Evolutionary conservation across 2,113 vertebrate genomes (phyloP).

Genomic region (Trematomus loennbergii): DNA sequence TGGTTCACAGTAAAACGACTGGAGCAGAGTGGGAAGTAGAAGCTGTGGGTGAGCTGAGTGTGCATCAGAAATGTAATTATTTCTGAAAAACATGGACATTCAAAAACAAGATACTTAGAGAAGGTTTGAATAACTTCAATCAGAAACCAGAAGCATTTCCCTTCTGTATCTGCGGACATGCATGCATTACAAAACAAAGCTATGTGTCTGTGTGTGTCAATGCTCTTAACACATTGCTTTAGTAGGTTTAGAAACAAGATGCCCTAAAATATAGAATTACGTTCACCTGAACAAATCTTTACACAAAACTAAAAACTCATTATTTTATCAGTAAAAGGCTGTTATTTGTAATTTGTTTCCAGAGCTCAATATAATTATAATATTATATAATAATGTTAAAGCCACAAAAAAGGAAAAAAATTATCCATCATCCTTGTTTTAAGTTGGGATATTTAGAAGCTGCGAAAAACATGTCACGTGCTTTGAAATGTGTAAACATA

Average conservation of each 20-base stretch:
- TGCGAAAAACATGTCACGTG: background rate
- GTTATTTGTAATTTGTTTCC: background rate
- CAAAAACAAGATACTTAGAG: conserved; percentile 41
- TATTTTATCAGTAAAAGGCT: background rate
- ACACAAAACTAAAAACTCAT: background rate
- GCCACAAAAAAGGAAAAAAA: background rate
- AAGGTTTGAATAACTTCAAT: background rate
- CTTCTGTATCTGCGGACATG: background rate
- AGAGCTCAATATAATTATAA: too few species aligned
- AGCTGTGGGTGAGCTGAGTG: conserved; percentile 65
- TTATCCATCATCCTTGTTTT: background rate
- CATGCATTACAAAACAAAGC: background rate
- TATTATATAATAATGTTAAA: too few species aligned
- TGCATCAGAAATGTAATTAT: conserved; percentile 50
- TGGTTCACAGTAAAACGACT: conserved; percentile 57
- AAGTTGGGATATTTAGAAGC: background rate
- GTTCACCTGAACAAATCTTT: background rate
- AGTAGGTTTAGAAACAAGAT: background rate
- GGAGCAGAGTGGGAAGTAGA: conserved; percentile 72
- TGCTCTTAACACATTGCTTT: background rate
- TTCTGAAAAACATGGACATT: conserved; percentile 37
- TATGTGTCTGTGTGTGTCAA: background rate
- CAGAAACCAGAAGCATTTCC: background rate
- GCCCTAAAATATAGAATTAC: background rate
- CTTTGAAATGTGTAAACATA: background rate